A percentile compares a stretch with the other conserved stretches of the same genome.
Evolutionary conservation across 2,113 vertebrate genomes (phyloP).

Genomic region (Sitta europaea): DNA sequence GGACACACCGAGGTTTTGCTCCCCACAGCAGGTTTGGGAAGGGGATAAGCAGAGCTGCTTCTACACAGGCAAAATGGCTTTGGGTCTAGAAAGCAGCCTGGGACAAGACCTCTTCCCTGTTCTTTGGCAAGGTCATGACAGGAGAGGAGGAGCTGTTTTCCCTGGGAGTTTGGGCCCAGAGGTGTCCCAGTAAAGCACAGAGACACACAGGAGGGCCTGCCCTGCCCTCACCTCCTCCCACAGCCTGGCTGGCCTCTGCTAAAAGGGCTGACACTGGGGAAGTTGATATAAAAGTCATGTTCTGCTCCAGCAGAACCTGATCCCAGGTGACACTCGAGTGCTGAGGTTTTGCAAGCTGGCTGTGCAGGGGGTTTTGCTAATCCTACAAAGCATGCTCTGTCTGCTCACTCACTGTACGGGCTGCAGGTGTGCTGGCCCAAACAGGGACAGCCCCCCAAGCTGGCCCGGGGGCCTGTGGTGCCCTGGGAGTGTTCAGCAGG

Average conservation of each 20-base stretch:
- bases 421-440: background rate
- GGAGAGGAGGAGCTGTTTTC: background rate
- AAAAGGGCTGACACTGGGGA: slow-evolving; percentile 9
- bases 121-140: background rate
- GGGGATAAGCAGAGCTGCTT: background rate
- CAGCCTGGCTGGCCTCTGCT: background rate
- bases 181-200: background rate
- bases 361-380: background rate
- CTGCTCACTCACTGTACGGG: rapidly evolving
- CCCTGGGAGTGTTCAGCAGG: background rate
- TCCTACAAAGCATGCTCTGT: background rate
- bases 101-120: background rate
- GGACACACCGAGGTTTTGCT: background rate
- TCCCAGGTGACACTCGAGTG: background rate
- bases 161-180: background rate
- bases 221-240: background rate
- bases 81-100: background rate
- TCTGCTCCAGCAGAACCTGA: slow-evolving; percentile 46
- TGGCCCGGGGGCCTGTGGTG: rapidly evolving
- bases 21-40: background rate
- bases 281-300: background rate
- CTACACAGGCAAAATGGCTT: background rate
- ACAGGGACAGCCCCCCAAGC: rapidly evolving
- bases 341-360: slow-evolving; percentile 39
- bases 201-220: background rate